A percentile compares a stretch with the other conserved stretches of the same genome.
These are phyloP conservation scores for Drosophila parvula DNA, from an alignment of 1,140 invertebrate species.

Conservation along the genomic window DNA sequence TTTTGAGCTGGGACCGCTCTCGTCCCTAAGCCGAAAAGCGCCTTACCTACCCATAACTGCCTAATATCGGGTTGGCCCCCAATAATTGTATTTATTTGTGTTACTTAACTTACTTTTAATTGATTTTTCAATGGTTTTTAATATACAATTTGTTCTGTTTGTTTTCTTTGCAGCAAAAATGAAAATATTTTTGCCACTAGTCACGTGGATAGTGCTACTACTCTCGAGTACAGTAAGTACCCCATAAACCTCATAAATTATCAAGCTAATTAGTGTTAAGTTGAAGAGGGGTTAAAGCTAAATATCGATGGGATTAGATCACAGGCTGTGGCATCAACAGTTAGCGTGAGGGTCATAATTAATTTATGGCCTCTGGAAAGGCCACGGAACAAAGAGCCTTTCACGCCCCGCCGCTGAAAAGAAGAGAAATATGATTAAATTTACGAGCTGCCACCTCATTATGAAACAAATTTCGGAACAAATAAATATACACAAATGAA, in stretches of 20 bases:
- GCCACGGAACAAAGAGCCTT: conserved; percentile 26
- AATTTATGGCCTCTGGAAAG: conserved; percentile 62
- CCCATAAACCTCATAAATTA: neutral
- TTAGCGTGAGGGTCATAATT: conserved; percentile 72
- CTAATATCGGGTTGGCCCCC: neutral
- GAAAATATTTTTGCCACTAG: conserved; percentile 89
- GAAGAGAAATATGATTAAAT: conserved; percentile 64
- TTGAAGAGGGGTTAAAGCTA: conserved; percentile 36
- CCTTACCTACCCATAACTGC: conserved; percentile 47
- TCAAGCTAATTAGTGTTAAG: conserved; percentile 26
- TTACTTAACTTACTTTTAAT: conserved; percentile 60
- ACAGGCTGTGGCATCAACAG: conserved; percentile 37
- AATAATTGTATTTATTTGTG: conserved; percentile 40
- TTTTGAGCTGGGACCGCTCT: conserved; percentile 17
- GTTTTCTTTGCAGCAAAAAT: conserved; percentile 87
- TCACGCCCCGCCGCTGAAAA: conserved; percentile 23
- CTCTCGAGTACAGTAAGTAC: conserved; percentile 86
- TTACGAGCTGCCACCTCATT: conserved; percentile 73
- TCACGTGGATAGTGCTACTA: conserved; percentile 88
- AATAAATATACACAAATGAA: conserved; percentile 26
- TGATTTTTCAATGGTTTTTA: conserved; percentile 57
- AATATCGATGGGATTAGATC: conserved; percentile 52
- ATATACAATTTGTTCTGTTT: conserved; percentile 45
- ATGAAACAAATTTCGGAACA: conserved; percentile 68
- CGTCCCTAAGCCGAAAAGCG: conserved; percentile 67